Evolutionary conservation across 2,113 vertebrate genomes (phyloP).

Genomic region (Erpornis zantholeuca): DNA sequence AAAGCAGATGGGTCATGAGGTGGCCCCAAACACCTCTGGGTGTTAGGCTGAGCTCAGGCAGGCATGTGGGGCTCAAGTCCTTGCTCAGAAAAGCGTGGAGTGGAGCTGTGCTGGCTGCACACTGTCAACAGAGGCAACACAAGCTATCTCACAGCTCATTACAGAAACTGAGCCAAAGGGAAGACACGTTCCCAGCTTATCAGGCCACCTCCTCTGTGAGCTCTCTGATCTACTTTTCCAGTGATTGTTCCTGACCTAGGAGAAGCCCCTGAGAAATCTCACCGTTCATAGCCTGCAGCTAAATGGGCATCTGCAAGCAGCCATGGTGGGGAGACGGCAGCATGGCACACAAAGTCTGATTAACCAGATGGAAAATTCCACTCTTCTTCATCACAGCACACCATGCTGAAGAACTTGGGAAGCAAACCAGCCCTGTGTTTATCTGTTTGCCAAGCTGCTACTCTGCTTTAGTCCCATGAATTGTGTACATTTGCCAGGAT

Average conservation of each 20-base stretch:
- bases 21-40: neutral
- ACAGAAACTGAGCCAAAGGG: conserved; percentile 56
- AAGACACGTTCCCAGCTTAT: conserved; percentile 54
- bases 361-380: conserved; percentile 55
- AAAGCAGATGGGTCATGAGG: neutral
- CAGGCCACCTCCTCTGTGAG: conserved; percentile 68
- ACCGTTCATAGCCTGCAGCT: conserved; percentile 35
- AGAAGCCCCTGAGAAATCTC: conserved; percentile 66
- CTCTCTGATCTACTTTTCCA: conserved; percentile 63
- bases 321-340: neutral
- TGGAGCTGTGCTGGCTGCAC: neutral
- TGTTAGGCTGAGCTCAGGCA: neutral
- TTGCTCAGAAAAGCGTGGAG: neutral
- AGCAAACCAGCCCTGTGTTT: neutral
- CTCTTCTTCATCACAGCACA: neutral
- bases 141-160: conserved; percentile 34
- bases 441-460: neutral
- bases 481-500: neutral
- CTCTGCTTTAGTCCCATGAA: neutral
- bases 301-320: neutral
- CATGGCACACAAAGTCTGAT: neutral
- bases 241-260: conserved; percentile 61
- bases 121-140: neutral
- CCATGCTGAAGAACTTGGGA: neutral
- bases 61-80: neutral